These are phyloP conservation scores for Serilophus lunatus DNA, from an alignment of 2,113 vertebrate genomes.

Conservation along the genomic window DNA sequence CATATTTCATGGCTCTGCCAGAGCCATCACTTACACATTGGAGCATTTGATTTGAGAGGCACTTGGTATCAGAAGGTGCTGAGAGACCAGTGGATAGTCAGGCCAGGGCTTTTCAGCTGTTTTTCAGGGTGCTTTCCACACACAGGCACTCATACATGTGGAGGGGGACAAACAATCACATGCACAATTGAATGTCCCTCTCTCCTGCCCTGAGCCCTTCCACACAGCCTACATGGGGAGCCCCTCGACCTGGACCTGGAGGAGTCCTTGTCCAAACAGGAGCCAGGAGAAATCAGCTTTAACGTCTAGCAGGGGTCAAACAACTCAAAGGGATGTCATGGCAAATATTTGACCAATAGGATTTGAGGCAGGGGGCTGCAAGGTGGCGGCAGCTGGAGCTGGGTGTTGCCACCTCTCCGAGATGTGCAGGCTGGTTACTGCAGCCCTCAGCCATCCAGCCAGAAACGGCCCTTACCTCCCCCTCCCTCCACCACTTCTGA, in stretches of 20 bases:
- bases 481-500: neutral
- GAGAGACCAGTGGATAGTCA: neutral
- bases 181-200: accelerated
- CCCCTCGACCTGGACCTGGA: neutral
- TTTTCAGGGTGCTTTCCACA: neutral
- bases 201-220: neutral
- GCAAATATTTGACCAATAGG: neutral
- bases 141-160: accelerated
- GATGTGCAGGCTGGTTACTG: neutral
- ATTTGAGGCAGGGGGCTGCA: neutral
- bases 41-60: neutral
- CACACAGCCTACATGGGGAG: accelerated
- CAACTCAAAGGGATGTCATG: neutral
- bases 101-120: neutral
- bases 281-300: neutral
- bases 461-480: neutral
- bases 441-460: neutral
- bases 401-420: neutral
- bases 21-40: neutral
- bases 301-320: accelerated
- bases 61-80: neutral
- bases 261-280: neutral
- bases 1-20: neutral
- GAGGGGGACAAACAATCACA: neutral
- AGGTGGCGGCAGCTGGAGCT: neutral